Evolutionary conservation across 2,888 invertebrate genomes (phyloP), one percentile per base, ranked within the genome.

Genomic region (Drosophila koepferae): DNA sequence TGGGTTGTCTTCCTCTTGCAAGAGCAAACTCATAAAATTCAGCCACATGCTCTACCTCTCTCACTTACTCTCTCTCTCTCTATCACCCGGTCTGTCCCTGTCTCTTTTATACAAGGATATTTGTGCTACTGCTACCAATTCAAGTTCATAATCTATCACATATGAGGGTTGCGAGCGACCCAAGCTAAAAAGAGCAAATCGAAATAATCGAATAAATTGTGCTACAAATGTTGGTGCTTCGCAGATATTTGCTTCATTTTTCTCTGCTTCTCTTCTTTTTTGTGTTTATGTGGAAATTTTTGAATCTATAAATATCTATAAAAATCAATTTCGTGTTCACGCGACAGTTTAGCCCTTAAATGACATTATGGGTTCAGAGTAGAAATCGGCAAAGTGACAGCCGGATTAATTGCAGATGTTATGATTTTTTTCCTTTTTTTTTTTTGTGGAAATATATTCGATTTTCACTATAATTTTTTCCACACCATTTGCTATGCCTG

Each of bases 381-480:
- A 55, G 58, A 71, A 61, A 63, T 69, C 74, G 80, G 54, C 65
- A 43, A 55, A 64, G 18, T 71, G 74, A 66, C 74, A 77, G 40
- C 44, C 66, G 89, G 90, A 86, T 90, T 91, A 90, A 90, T 90
- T 90, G 90, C 90, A 90, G 90, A 91, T 90, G 90, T 81, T 89
- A 87, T 81, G 82, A 90, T 91, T 91, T 90, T 40, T 14, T 36
- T 14, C 6, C 6, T 85, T 79, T 74, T 38, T 36, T 14, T 36
- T 38, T 86, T 79, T 74, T 51, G 72, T 77, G 72, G 59, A 72
- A 67, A 62, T 77, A 60, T 68, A 44, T 34, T 62, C 38, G 63
- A 55, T 53, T 74, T 72, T 51, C 53, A 49, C 70, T 77, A 66
- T 61, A 34, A 81, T 81, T 82, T 85, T 87, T 91, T 91, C 82